These are phyloP conservation scores for Poecilia latipinna DNA, from an alignment of 2,113 vertebrate species.

Conservation along the genomic window DNA sequence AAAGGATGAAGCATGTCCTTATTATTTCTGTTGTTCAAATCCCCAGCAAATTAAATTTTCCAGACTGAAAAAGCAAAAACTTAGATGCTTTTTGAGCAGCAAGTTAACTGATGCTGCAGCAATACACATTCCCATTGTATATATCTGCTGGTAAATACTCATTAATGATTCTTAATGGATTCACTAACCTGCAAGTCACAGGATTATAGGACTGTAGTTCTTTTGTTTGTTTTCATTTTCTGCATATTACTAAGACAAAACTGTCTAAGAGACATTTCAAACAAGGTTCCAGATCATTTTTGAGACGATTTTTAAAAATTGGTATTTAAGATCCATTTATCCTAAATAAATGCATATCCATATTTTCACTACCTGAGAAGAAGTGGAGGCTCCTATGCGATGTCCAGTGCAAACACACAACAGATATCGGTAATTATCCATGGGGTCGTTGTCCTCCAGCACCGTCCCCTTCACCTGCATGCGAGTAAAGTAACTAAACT, in stretches of 20 bases:
- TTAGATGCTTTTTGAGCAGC: too few species aligned
- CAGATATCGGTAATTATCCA: conserved; percentile 88
- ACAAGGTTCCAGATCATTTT: neutral
- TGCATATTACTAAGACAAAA: neutral
- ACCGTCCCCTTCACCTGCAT: conserved; percentile 86
- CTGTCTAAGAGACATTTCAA: neutral
- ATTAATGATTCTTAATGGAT: neutral
- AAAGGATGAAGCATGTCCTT: neutral
- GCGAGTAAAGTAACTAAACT: neutral
- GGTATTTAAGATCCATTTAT: neutral
- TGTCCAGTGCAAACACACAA: conserved; percentile 89
- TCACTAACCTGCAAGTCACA: neutral
- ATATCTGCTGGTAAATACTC: neutral
- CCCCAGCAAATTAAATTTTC: neutral
- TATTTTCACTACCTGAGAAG: conserved; percentile 84
- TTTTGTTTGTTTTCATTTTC: neutral
- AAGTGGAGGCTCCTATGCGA: conserved; percentile 86
- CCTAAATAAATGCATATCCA: neutral
- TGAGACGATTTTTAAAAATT: neutral
- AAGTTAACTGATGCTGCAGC: too few species aligned
- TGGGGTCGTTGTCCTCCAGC: conserved; percentile 88
- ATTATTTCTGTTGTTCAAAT: neutral
- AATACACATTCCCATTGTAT: too few species aligned
- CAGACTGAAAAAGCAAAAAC: too few species aligned
- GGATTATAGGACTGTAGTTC: neutral